Evolutionary conservation across 2,888 invertebrate genomes (phyloP).

Genomic region (Apotomis betuletana): DNA sequence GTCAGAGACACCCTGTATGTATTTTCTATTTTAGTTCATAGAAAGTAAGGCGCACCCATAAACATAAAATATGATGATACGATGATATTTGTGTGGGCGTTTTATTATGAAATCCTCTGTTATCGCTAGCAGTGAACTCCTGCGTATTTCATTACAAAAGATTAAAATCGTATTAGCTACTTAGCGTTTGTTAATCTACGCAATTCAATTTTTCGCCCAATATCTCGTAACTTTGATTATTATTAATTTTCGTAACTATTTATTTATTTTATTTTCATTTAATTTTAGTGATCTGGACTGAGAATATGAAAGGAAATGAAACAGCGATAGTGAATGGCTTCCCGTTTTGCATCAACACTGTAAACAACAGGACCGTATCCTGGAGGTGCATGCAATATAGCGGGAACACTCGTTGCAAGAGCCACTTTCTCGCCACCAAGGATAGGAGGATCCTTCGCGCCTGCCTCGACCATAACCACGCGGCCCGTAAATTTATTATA

Average conservation of each 20-base stretch:
- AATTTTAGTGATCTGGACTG: slow-evolving; percentile 22
- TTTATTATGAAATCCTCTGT: too few relatives aligned
- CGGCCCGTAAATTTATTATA: not conserved
- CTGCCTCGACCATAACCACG: slow-evolving; percentile 9
- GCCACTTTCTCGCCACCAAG: slow-evolving; percentile 25
- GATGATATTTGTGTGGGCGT: too few relatives aligned
- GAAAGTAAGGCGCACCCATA: too few relatives aligned
- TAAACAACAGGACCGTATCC: slow-evolving; percentile 2
- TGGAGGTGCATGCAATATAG: slow-evolving; percentile 39
- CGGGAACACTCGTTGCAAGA: slow-evolving; percentile 27
- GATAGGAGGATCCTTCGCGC: slow-evolving; percentile 8
- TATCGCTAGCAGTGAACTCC: too few relatives aligned
- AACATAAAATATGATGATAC: too few relatives aligned
- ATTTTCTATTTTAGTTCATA: too few relatives aligned
- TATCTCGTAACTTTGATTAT: too few relatives aligned
- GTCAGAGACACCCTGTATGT: too few relatives aligned
- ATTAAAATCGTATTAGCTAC: too few relatives aligned
- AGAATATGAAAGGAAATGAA: slow-evolving; percentile 26
- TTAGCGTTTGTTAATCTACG: too few relatives aligned
- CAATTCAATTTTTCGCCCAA: too few relatives aligned
- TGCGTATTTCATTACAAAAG: too few relatives aligned
- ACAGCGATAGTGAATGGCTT: slow-evolving; percentile 9
- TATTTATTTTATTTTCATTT: not conserved
- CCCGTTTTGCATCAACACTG: slow-evolving; percentile 20
- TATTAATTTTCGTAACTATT: not conserved